Conservation (phyloP, 2,888 invertebrate species). For the Labia minor region DNA sequence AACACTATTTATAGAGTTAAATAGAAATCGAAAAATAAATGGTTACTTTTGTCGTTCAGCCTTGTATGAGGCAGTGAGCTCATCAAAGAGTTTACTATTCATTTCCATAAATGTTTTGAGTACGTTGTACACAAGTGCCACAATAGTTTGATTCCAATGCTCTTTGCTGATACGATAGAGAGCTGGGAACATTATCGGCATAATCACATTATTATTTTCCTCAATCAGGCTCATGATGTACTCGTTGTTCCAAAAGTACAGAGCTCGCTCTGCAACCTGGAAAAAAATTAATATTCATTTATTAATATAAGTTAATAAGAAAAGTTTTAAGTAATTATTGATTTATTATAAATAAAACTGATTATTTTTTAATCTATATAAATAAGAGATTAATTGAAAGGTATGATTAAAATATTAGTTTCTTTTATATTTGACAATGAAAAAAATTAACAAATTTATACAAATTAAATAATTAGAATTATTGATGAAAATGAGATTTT, state of each 20-base stretch:
- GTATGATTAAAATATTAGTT: no score
- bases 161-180: conserved; percentile 98
- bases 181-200: conserved; percentile 99
- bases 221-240: conserved; percentile 98
- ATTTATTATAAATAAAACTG: neutral
- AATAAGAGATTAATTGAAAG: conserved; percentile 14
- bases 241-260: conserved; percentile 99
- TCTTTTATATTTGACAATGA: no score
- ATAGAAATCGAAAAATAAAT: no score
- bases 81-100: conserved; percentile 99
- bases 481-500: no score
- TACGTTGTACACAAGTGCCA: conserved; percentile 98
- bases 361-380: neutral
- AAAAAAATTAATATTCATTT: no score
- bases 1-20: no score
- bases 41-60: conserved; percentile 98
- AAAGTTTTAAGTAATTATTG: no score
- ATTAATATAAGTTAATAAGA: neutral
- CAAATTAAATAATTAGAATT: no score
- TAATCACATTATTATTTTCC: conserved; percentile 94
- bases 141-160: conserved; percentile 99
- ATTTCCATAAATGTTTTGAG: conserved; percentile 99
- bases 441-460: no score
- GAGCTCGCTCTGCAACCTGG: conserved; percentile 94
- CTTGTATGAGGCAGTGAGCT: conserved; percentile 96